Evolutionary conservation across 2,113 vertebrate species (phyloP).

Genomic region (Capra hircus): DNA sequence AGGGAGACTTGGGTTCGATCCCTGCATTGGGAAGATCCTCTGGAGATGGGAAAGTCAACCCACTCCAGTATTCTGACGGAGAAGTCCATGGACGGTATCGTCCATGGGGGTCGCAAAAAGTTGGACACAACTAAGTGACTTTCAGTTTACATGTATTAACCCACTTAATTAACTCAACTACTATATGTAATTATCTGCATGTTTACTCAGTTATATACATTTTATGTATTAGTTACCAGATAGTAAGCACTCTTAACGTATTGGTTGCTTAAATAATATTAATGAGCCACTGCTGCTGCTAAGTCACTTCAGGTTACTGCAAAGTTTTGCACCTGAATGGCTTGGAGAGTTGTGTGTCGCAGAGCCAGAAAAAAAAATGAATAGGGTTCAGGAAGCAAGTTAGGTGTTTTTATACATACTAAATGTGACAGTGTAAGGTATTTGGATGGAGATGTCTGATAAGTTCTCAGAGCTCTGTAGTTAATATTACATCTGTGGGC

Average conservation of each 20-base stretch:
- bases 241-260: not conserved
- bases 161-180: not conserved
- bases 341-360: not conserved
- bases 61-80: not conserved
- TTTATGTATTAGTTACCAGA: not conserved
- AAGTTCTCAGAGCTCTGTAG: not conserved
- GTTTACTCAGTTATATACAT: not conserved
- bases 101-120: not conserved
- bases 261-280: not conserved
- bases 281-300: not conserved
- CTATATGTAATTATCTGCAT: not conserved
- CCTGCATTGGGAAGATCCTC: not conserved
- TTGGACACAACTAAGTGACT: not conserved
- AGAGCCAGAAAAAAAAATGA: not conserved
- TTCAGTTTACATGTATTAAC: not conserved
- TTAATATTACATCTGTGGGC: not conserved
- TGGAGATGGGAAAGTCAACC: not conserved
- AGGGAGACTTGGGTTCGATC: not conserved
- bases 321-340: not conserved
- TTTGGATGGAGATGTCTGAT: not conserved
- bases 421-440: not conserved
- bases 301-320: not conserved
- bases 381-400: not conserved
- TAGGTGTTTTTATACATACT: not conserved
- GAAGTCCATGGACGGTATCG: not conserved